Conservation (phyloP, 2,113 vertebrate genomes). For the Tonatia bakeri region DNA sequence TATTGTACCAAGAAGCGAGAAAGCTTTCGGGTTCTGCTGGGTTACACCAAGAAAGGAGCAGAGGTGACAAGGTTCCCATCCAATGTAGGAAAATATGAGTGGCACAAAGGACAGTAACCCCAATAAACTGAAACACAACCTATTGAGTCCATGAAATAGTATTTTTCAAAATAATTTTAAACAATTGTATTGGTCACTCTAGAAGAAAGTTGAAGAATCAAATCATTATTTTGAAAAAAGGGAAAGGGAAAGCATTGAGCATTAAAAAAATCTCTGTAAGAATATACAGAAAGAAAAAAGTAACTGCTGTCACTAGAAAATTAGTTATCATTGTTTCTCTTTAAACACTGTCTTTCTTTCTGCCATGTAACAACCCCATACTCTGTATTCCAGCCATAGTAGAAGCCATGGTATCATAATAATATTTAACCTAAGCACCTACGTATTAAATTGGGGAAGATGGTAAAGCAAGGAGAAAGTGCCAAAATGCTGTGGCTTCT, state of each 20-base stretch:
- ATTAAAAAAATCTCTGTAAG: not conserved
- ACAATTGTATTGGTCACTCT: not conserved
- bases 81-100: not conserved
- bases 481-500: not conserved
- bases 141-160: not conserved
- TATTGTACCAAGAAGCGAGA: not conserved
- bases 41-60: not conserved
- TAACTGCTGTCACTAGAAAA: not conserved
- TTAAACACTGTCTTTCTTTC: not conserved
- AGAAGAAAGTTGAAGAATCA: not conserved
- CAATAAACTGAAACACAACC: not conserved
- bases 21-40: not conserved
- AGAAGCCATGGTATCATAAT: not conserved
- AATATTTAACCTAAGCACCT: not conserved
- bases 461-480: not conserved
- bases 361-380: not conserved
- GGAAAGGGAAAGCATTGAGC: not conserved
- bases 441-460: not conserved
- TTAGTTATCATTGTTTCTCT: not conserved
- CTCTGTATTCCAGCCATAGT: not conserved
- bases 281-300: not conserved
- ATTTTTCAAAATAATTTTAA: not conserved
- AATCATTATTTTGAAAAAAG: not conserved
- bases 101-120: not conserved
- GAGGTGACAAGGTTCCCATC: not conserved